Percentiles rank a stretch among this genome's conserved stretches.
phyloP scores from a whole-genome alignment of 2,888 invertebrate species.

The Cheilosia vernalis region DNA sequence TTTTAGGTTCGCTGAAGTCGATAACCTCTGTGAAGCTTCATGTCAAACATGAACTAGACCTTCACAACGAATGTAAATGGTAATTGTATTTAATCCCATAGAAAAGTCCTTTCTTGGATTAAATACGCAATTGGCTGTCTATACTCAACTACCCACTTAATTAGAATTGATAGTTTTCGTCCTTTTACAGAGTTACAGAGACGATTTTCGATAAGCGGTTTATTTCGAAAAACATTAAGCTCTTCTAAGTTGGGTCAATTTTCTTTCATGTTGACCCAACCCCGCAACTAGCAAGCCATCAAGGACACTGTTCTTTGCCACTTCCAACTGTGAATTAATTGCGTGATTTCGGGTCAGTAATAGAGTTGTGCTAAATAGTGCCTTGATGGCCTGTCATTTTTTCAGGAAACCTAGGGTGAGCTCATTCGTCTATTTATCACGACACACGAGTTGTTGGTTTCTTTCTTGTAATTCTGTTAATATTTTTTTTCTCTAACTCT shows the following conservation, averaged over 20 bases:
- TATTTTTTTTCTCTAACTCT: neutral
- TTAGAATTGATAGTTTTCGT: too few species aligned
- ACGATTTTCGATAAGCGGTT: neutral
- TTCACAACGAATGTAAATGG: neutral
- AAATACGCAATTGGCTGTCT: neutral
- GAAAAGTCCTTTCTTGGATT: too few species aligned
- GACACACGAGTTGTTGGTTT: neutral
- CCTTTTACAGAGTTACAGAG: neutral
- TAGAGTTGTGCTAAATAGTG: neutral
- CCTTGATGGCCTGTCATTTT: conserved; percentile 25
- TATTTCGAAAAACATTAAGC: neutral
- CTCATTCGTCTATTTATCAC: conserved; percentile 30
- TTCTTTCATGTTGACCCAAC: neutral
- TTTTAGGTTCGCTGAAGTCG: conserved; percentile 25
- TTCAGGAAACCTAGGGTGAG: conserved; percentile 46
- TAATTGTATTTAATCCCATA: neutral
- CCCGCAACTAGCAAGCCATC: conserved; percentile 30
- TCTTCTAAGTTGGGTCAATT: conserved; percentile 11
- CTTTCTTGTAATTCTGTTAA: neutral
- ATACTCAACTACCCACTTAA: too few species aligned
- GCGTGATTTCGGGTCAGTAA: conserved; percentile 51
- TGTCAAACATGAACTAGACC: conserved; percentile 58
- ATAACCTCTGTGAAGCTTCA: conserved; percentile 31
- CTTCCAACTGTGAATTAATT: conserved; percentile 33
- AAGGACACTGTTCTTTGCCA: conserved; percentile 16